Base-by-base conservation (phyloP, 1,140 invertebrate genomes). In the Diorhabda carinulata region DNA sequence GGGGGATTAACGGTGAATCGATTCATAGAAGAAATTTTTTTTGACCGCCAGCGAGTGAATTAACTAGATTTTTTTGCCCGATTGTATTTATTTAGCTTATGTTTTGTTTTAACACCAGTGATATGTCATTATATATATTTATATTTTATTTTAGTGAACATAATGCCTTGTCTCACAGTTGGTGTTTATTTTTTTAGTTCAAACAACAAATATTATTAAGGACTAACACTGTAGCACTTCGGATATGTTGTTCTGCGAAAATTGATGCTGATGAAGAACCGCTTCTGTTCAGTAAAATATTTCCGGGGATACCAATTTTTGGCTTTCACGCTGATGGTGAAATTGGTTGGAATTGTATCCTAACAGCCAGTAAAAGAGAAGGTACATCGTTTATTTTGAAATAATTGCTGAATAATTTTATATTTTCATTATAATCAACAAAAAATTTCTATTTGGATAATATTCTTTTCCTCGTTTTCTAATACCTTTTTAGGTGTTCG, bases 341-440 rank as follows among this genome's bases (percentile, higher is more conserved):
- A 67, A 67, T 78, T 61, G 76, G 76, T 10, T 76, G 76, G 72
- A 69, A 78, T 70, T 72, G 71, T 70, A 73, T 69, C 57, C 45
- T 58, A 40, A 8, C 58, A 8, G 9, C 25, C 7, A 60, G 8
- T 5, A 60, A 62, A 72, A 41, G 9, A 56, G 9, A 7, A 59
- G n/a, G 61, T 43, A 41, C 8, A 62, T 42, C 42, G 66, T 67
- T 44, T 43, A 25, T n/a, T 10, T 47, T 9, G 5, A 4, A 25
- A 45, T 64, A 64, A 2, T 57, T 43, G 1, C n/a, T 3, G 1
- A 43, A 47, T 4, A 5, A 5, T 5, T 5, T 9, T 5, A 6
- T 9, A 56, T 25, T 45, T 57, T 66, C 25, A 25, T 25, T 25
- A 25, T 0, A 25, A 25, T 25, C 25, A 25, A 25, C 25, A 25